Evolutionary conservation across 2,797 vertebrate genomes (phyloP), one percentile per base, ranked within the genome.

Genomic region (Taeniopygia guttata): DNA sequence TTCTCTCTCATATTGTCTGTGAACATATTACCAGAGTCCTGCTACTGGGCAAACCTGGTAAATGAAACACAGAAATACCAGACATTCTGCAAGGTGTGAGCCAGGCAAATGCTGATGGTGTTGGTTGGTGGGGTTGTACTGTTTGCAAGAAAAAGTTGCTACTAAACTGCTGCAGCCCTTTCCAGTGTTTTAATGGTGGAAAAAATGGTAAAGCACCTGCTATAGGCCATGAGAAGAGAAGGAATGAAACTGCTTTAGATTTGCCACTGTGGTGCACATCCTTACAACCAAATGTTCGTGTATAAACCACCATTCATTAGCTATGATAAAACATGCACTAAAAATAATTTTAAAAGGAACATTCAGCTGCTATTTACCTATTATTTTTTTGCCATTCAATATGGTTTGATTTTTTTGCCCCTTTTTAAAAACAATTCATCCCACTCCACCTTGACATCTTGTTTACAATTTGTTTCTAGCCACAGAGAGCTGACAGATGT

Each of bases 371-470:
- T 84, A 5, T 42, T 87, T 29, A 82, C 34, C 26, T 54, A 45
- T 32, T 84, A 8, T 21, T 16, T 43, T 75, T 72, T 75, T 56
- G 75, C 45, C 16, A 46, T 78, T 88, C 60, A 68, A 80, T 38
- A 42, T 36, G 46, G 36, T 48, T 74, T 85, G 42, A 48, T 51
- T 58, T 62, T 87, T 81, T 58, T 30, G n/a, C 21, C 34, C 30
- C 40, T 42, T 84, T 42, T 32, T 29, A 11, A 2, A 78, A 89
- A 48, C 32, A 81, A 63, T 67, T 60, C 80, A 74, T 81, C 36
- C 60, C 66, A 56, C 68, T 91, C 56, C 52, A 80, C 90, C 92
- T 85, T 70, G 90, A 87, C 84, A 79, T 82, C 80, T 94, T 94
- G 91, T 93, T 90, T 92, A 88, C 89, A 62, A 2, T 69, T 62